Conservation (phyloP, 92 coral and sea anemone species). For the Heteractis magnifica region DNA sequence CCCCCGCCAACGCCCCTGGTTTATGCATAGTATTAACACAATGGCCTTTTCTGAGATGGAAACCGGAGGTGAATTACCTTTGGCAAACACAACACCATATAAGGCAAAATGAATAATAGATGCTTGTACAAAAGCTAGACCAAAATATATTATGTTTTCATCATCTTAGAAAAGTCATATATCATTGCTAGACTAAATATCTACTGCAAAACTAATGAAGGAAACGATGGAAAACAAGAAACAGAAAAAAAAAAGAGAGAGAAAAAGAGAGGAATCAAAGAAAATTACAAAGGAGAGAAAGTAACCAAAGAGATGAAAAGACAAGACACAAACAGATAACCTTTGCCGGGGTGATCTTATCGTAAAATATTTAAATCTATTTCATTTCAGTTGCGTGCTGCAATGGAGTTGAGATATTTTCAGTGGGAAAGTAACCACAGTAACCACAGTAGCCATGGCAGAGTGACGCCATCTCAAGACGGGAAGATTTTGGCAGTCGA, state of each 20-base stretch:
- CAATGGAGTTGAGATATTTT: not conserved
- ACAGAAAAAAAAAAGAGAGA: not conserved
- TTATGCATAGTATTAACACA: too few relatives aligned
- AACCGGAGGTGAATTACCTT: too few relatives aligned
- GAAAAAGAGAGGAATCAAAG: too few relatives aligned
- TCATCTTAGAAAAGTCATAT: too few relatives aligned
- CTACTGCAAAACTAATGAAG: not conserved
- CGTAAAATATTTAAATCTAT: not conserved
- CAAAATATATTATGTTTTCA: too few relatives aligned
- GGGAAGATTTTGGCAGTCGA: not conserved
- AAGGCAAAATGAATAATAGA: too few relatives aligned
- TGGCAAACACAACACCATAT: too few relatives aligned
- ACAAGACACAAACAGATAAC: not conserved
- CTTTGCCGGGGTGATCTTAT: not conserved
- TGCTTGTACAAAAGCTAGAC: too few relatives aligned
- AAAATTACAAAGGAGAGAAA: not conserved
- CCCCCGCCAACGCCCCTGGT: too few relatives aligned
- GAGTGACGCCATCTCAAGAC: not conserved
- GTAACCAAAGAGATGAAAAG: not conserved
- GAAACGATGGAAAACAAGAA: not conserved
- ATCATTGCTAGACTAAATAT: too few relatives aligned
- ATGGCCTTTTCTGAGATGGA: too few relatives aligned
- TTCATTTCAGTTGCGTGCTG: not conserved
- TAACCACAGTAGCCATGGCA: not conserved
- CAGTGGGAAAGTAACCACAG: conserved; percentile 28